Evolutionary conservation across 2,888 invertebrate genomes (phyloP).

Genomic region (Nephrotoma guestfalica): DNA sequence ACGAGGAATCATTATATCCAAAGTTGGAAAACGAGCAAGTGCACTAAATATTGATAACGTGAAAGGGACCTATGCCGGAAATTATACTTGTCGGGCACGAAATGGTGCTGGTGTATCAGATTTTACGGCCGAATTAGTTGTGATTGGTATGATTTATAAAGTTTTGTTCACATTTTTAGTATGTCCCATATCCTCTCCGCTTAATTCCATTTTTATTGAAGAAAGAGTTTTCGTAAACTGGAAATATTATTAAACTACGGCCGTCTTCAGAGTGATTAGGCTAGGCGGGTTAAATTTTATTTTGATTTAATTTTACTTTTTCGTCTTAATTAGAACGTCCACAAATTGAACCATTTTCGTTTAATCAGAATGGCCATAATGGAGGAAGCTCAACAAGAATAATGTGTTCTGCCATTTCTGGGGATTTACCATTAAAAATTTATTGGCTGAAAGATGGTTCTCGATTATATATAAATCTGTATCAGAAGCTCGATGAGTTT

Average conservation of each 20-base stretch:
- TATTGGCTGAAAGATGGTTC: constrained; percentile 42
- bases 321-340: constrained; percentile 28
- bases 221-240: constrained; percentile 57
- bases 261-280: constrained; percentile 30
- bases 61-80: constrained; percentile 49
- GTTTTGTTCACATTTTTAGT: neutral
- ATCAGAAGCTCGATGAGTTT: constrained; percentile 34
- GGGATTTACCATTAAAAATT: constrained; percentile 66
- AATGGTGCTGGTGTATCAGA: constrained; percentile 48
- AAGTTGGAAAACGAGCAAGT: constrained; percentile 43
- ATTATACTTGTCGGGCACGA: constrained; percentile 44
- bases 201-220: constrained; percentile 72
- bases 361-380: constrained; percentile 35
- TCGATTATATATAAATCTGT: constrained; percentile 17
- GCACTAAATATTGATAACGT: constrained; percentile 47
- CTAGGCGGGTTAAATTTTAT: constrained; percentile 42
- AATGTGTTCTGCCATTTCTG: constrained; percentile 54
- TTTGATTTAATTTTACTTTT: constrained; percentile 10
- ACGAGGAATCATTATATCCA: constrained; percentile 31
- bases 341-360: constrained; percentile 38
- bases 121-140: constrained; percentile 46
- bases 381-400: constrained; percentile 37
- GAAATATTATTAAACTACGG: constrained; percentile 43
- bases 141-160: constrained; percentile 42
- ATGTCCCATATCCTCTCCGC: constrained; percentile 57